Base-by-base conservation (phyloP, 37 sponge, comb jelly and placozoan species). In the Ephydatia muelleri region DNA sequence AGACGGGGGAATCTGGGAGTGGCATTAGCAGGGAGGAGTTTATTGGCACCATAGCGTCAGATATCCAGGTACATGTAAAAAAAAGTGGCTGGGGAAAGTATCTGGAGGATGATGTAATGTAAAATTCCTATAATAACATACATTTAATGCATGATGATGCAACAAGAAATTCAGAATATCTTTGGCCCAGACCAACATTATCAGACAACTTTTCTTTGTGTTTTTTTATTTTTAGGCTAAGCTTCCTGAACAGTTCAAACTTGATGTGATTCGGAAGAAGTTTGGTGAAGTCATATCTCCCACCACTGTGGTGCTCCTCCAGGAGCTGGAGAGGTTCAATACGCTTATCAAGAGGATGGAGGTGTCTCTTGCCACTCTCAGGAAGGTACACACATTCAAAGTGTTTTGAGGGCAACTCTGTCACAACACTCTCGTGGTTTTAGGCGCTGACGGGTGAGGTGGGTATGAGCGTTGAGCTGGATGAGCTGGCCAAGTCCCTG, bases 391-490 rank as follows among this genome's bases (percentile, higher is more conserved):
- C 11, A 26, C 16, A 64, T 6, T 30, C 11, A 36, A 19, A 16
- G 29, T 49, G 16, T 29, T 14, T 36, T 43, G 9, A 14, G 31
- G 9, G 30, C 70, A 69, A 69, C 8, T 22, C 27, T 30, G 30
- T 11, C 8, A 9, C 30, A 29, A 30, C 8, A 8, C 30, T 70
- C 47, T 23, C 49, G 23, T 32, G 43, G 38, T 29, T 33, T 0
- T 67, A 93, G 92, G 99, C 99, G 0, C 87, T 99, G 29, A 94
- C 96, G 27, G 99, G 99, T 40, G 99, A 99, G 75, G 97, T 99
- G 33, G 99, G 99, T 22, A 99, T 99, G 99, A 96, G 97, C 88
- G 87, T 88, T 49, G 99, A 99, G 83, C 79, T 99, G 57, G 99
- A 99, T 70, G 99, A 99, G 83, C 75, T 99, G n/a, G 94, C 99